Evolutionary conservation across 1,140 invertebrate species (phyloP).

Genomic region (Episyrphus balteatus): DNA sequence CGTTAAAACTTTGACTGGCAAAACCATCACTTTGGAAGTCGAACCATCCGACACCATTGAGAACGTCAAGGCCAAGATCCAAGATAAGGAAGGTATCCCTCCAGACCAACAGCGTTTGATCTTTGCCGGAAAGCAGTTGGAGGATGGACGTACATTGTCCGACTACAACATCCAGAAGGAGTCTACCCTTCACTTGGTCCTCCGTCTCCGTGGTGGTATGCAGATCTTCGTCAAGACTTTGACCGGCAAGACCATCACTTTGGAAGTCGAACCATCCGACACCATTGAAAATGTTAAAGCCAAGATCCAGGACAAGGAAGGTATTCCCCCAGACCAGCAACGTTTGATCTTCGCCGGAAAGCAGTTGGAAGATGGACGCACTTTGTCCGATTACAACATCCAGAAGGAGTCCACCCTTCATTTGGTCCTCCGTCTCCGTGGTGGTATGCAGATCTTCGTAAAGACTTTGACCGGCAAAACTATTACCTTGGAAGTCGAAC

Average conservation of each 20-base stretch:
- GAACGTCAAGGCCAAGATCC: slow-evolving; percentile 64
- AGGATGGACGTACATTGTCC: slow-evolving; percentile 44
- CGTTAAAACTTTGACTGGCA: slow-evolving; percentile 84
- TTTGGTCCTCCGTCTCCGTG: slow-evolving; percentile 66
- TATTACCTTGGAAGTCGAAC: slow-evolving; percentile 82
- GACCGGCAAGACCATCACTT: slow-evolving; percentile 72
- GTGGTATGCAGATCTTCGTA: slow-evolving; percentile 90
- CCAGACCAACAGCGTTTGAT: slow-evolving; percentile 46
- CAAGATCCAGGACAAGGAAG: slow-evolving; percentile 62
- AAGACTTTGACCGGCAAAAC: slow-evolving; percentile 86
- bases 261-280: slow-evolving; percentile 66
- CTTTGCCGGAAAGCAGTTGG: slow-evolving; percentile 53
- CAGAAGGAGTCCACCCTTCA: slow-evolving; percentile 85
- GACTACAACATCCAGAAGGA: slow-evolving; percentile 54
- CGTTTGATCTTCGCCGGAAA: slow-evolving; percentile 63
- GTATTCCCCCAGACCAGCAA: slow-evolving; percentile 64
- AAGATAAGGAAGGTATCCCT: slow-evolving; percentile 54
- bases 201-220: slow-evolving; percentile 47
- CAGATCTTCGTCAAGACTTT: slow-evolving; percentile 72
- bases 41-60: slow-evolving; percentile 62
- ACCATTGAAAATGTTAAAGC: slow-evolving; percentile 74
- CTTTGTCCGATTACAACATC: slow-evolving; percentile 70
- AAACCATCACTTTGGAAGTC: slow-evolving; percentile 78
- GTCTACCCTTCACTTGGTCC: slow-evolving; percentile 52
- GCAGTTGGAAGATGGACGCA: slow-evolving; percentile 68